Evolutionary conservation across 2,113 vertebrate species (phyloP).

Genomic region (Baryphthengus martii): DNA sequence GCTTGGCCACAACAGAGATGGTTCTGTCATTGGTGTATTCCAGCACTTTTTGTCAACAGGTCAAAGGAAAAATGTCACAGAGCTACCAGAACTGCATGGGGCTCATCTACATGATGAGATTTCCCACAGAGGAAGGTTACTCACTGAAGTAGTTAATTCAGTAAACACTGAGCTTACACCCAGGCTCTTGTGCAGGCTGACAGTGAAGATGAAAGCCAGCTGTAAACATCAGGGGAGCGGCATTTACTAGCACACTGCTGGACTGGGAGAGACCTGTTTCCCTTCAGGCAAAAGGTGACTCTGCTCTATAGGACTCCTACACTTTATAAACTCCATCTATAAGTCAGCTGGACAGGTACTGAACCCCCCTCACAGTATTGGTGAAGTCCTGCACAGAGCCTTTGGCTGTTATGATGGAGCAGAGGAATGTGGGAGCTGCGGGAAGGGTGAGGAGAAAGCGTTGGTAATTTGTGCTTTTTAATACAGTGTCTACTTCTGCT

Average conservation of each 20-base stretch:
- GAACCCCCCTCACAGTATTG: background rate
- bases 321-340: background rate
- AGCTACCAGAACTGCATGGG: background rate
- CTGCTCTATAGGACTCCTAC: background rate
- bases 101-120: background rate
- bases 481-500: background rate
- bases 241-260: accelerated
- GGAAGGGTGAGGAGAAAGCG: accelerated
- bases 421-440: accelerated
- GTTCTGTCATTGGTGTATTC: background rate
- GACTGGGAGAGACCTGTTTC: background rate
- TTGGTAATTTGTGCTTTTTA: background rate
- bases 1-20: accelerated
- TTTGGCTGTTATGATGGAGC: background rate
- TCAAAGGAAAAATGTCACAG: background rate
- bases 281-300: background rate
- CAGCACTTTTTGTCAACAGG: background rate
- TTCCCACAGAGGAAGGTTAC: background rate
- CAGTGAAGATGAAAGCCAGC: background rate
- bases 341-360: background rate
- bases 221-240: background rate
- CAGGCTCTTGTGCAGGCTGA: background rate
- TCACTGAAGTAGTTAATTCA: background rate
- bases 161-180: background rate
- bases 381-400: background rate